Percentiles rank a stretch among this genome's conserved stretches.
These are phyloP conservation scores for Ginglymostoma cirratum DNA, from an alignment of 2,113 vertebrate genomes.

Conservation along the genomic window DNA sequence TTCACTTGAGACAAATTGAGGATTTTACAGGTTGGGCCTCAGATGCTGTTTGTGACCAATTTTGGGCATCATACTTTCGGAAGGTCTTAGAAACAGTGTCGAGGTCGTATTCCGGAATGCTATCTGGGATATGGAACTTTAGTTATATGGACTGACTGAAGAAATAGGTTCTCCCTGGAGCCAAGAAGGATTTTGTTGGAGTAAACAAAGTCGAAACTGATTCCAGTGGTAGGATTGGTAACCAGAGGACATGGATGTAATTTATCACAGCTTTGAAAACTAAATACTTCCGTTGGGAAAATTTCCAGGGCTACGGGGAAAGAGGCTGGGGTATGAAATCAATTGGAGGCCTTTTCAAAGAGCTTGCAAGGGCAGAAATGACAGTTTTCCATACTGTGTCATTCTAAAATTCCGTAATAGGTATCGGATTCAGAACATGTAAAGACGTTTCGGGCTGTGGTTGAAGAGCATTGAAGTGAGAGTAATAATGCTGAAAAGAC, in stretches of 20 bases:
- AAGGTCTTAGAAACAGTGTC: not conserved
- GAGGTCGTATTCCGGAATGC: not conserved
- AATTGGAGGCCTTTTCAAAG: not conserved
- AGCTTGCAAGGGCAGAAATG: not conserved
- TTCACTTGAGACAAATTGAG: not conserved
- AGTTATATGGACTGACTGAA: not conserved
- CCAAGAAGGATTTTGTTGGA: not conserved
- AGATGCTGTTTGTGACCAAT: not conserved
- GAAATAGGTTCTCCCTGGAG: not conserved
- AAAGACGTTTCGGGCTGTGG: not conserved
- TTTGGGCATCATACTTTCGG: not conserved
- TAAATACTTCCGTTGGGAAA: not conserved
- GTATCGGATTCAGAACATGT: not conserved
- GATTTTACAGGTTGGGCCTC: not conserved
- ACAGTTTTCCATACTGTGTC: not conserved
- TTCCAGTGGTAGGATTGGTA: not conserved
- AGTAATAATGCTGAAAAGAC: not conserved
- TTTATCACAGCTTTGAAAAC: not conserved
- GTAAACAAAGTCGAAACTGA: not conserved
- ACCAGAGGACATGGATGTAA: not conserved
- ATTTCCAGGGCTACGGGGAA: not conserved
- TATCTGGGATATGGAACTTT: not conserved
- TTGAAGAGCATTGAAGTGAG: not conserved
- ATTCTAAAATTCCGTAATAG: not conserved
- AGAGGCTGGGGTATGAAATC: not conserved